These are phyloP conservation scores for Eurystomus glaucurus DNA, from an alignment of 2,797 vertebrate genomes.

Conservation along the genomic window DNA sequence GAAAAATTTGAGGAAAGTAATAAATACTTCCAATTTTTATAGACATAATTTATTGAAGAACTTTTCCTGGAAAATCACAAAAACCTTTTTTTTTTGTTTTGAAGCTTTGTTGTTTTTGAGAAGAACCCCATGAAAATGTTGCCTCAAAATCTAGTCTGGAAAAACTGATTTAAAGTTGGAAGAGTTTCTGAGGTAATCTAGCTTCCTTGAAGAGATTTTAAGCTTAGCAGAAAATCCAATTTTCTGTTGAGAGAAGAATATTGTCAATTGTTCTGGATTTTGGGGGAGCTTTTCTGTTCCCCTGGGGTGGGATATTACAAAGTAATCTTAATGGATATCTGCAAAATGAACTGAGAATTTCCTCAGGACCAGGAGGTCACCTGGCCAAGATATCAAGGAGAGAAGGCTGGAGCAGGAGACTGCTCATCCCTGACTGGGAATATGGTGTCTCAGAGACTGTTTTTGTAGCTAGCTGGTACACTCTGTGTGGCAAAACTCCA, in stretches of 20 bases:
- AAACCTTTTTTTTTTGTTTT: background rate
- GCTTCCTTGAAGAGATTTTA: conserved; percentile 56
- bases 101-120: background rate
- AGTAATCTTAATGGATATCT: conserved; percentile 5
- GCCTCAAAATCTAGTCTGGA: background rate
- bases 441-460: background rate
- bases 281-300: background rate
- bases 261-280: conserved; percentile 35
- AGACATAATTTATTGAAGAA: background rate
- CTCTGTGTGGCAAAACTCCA: conserved; percentile 17
- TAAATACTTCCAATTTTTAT: background rate
- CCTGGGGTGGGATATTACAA: background rate
- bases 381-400: background rate
- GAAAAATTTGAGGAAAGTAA: background rate
- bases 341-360: conserved; percentile 8
- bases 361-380: background rate
- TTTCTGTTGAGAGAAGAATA: conserved; percentile 35
- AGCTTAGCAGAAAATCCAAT: conserved; percentile 53
- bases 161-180: conserved; percentile 29
- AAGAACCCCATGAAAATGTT: background rate
- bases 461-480: background rate
- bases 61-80: background rate
- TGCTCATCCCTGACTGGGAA: background rate
- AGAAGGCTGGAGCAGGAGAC: background rate
- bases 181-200: conserved; percentile 26